Percentiles rank a stretch among this genome's conserved stretches.
phyloP scores from a whole-genome alignment of 1,140 invertebrate species.

The Formica selysi region DNA sequence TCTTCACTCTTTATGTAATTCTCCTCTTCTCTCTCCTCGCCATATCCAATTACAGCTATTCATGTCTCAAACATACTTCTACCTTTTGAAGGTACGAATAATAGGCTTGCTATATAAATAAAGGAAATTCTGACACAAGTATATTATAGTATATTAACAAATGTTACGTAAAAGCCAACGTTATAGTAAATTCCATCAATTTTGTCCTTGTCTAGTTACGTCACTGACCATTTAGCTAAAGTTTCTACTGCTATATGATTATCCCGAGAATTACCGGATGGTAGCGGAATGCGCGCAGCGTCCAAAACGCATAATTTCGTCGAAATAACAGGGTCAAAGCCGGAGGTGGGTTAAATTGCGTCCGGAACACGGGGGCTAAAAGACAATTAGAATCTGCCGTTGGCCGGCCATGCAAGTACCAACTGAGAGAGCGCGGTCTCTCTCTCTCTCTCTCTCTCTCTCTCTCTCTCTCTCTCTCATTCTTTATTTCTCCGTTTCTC shows the following conservation, averaged over 20 bases:
- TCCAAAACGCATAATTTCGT: conserved; percentile 55
- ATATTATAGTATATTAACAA: background rate
- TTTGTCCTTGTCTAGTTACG: background rate
- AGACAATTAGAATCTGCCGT: conserved; percentile 50
- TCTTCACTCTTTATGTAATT: no score
- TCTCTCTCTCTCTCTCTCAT: background rate
- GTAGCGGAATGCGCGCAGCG: conserved; percentile 29
- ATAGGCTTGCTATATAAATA: background rate
- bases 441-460: conserved; percentile 18
- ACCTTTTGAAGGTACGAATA: background rate
- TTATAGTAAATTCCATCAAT: conserved; percentile 12
- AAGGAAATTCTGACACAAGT: background rate
- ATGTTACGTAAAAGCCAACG: background rate
- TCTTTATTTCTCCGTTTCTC: background rate
- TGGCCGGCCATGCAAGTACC: conserved; percentile 17
- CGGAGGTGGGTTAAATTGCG: conserved; percentile 47
- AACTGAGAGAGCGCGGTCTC: conserved; percentile 12
- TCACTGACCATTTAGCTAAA: conserved; percentile 32
- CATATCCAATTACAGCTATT: background rate
- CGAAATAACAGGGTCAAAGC: conserved; percentile 60
- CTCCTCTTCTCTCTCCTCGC: background rate
- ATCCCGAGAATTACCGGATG: conserved; percentile 40
- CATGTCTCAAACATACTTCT: background rate
- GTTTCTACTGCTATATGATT: conserved; percentile 37
- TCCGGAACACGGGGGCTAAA: conserved; percentile 31